Evolutionary conservation across 1,140 invertebrate species (phyloP).

Genomic region (Drosophila athabasca): DNA sequence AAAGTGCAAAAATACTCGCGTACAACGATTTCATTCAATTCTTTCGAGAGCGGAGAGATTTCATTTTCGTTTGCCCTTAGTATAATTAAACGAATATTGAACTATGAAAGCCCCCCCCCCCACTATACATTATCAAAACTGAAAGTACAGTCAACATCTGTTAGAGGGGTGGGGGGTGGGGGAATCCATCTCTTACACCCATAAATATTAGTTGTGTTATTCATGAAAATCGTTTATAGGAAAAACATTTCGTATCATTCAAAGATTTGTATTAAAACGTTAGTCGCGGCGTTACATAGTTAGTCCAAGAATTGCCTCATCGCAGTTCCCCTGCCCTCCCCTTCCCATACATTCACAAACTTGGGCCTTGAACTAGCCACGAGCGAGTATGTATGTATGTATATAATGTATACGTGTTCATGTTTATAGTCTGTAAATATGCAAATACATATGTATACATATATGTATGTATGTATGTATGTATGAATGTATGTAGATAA

Average conservation of each 20-base stretch:
- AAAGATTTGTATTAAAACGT: no score
- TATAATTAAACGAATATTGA: slow-evolving; percentile 51
- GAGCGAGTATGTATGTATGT: no score
- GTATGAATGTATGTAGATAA: slow-evolving; percentile 1
- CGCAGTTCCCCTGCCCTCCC: no score
- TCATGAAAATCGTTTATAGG: no score
- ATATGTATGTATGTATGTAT: no score
- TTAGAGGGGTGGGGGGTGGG: no score
- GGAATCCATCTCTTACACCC: no score
- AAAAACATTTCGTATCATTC: no score
- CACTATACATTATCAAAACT: slow-evolving; percentile 43
- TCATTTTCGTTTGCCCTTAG: slow-evolving; percentile 70
- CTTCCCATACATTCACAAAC: neutral
- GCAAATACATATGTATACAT: neutral
- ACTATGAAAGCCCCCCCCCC: slow-evolving; percentile 18
- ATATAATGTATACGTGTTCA: no score
- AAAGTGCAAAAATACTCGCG: slow-evolving; percentile 48
- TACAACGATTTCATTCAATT: slow-evolving; percentile 61
- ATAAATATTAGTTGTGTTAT: no score
- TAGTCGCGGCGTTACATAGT: neutral
- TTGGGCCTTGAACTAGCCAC: slow-evolving; percentile 63
- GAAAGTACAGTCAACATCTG: neutral
- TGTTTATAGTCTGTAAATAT: neutral
- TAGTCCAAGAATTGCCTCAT: slow-evolving; percentile 10
- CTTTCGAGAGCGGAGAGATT: slow-evolving; percentile 48